Evolutionary conservation across 2,888 invertebrate genomes (phyloP), one percentile per base, ranked within the genome.

Genomic region (Lasioglossum oenotherae): DNA sequence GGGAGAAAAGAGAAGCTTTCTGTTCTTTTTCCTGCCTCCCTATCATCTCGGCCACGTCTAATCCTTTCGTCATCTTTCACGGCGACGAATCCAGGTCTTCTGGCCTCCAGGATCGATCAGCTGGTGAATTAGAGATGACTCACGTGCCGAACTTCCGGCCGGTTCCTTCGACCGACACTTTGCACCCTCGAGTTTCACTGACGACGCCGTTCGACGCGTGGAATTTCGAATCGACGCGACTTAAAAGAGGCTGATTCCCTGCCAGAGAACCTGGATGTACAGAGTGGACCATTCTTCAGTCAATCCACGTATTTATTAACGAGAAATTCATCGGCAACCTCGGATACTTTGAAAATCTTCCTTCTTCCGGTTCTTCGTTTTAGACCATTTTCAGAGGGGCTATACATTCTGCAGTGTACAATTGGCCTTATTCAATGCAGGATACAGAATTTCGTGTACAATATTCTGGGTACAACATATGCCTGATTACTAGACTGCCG

Each of bases 81-180:
- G 69, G 12, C 60, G 23, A n/a, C 69, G 71, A 79, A 75, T 64
- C 38, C 60, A 31, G 57, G 53, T 67, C 35, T 69, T 46, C 35
- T 46, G 57, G 23, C 38, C 31, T 27, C 35, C 46, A 14, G 27
- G n/a, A 19, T 38, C 19, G 27, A 27, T 57, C 49, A 35, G 44
- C 71, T 23, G 60, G 35, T 69, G 60, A 81, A 84, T 81, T 74
- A 81, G 73, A 75, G 41, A 53, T 76, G 76, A 41, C 60, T 41
- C 31, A 60, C 46, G 60, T 35, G 14, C 67, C 35, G 82, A 74
- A 78, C 77, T 53, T 78, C 74, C 46, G 53, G 78, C 67, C 57
- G 46, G 64, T 46, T 77, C 81, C 16, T 53, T n/a, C 67, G 73
- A 44, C 49, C 64, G 67, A 73, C 73, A 67, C 82, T 84, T 82